Evolutionary conservation across 2,888 invertebrate genomes (phyloP), one percentile per base, ranked within the genome.

Genomic region (Acronicta leporina): DNA sequence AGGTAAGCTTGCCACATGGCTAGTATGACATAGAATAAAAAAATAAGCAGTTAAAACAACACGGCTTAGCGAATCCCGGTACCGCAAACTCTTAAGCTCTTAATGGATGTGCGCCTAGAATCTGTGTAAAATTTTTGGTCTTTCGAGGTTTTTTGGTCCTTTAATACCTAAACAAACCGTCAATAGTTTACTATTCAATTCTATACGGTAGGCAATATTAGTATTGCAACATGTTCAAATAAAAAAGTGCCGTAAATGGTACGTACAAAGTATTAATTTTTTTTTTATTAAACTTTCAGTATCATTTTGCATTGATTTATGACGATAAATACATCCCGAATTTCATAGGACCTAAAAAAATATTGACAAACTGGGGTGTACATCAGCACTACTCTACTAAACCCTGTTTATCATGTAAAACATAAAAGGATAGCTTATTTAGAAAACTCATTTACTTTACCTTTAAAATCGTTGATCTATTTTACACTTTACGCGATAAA

Each of bases 21-120:
- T 61, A 35, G 42, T 25, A 13, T 38, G 50, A 45, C 40, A 30
- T 30, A 38, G 43, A 51, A 57, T 54, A 49, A 60, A 65, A 68
- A 60, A 68, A 9, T 46, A 52, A 35, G 43, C 30, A 49, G 60
- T 38, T 55, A 41, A 46, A 43, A 63, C 44, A 51, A 57, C 56
- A 69, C 7, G 51, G 56, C 44, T 64, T 48, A 43, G 45, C 38
- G 20, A 38, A 38, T 30, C 27, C 35, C 42, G 11, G 11, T 35
- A 43, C 40, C 20, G 40, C 53, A 40, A 59, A 43, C 49, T 59
- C 35, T 43, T 54, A 69, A 69, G 53, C 60, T 54, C 38, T 64
- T 64, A 64, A 69, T 69, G 70, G 55, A 64, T 33, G 16, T 20
- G 48, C 38, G 38, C 7, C 38, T 38, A 38, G 38, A 55, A 55